Evolutionary conservation across 2,888 invertebrate species (phyloP).

Genomic region (Folsomia manolachei): DNA sequence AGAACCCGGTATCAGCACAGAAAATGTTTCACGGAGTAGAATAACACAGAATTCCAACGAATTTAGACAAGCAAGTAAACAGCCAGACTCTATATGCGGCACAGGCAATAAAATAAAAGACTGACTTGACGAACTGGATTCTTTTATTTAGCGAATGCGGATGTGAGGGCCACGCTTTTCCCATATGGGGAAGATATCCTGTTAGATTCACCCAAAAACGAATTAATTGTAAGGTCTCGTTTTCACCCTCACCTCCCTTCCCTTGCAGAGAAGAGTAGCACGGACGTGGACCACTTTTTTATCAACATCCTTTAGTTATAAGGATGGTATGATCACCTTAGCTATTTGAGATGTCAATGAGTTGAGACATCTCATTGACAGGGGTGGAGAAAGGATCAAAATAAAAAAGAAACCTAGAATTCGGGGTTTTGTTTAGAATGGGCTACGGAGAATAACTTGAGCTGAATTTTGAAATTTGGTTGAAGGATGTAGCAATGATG

Average conservation of each 20-base stretch:
- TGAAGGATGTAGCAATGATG: not conserved
- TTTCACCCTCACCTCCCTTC: not conserved
- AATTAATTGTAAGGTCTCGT: too few species aligned
- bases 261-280: too few species aligned
- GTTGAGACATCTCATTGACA: not conserved
- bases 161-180: too few species aligned
- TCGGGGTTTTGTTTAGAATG: not conserved
- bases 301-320: too few species aligned
- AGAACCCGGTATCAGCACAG: not conserved
- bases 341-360: too few species aligned
- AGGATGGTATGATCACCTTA: too few species aligned
- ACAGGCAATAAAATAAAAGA: too few species aligned
- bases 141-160: conserved; percentile 2
- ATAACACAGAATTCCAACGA: conserved; percentile 6
- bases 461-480: not conserved
- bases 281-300: too few species aligned
- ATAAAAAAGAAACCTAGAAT: not conserved
- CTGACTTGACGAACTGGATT: conserved; percentile 16
- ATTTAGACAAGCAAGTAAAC: too few species aligned
- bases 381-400: not conserved
- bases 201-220: not conserved
- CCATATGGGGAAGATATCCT: conserved; percentile 9
- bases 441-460: not conserved
- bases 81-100: not conserved
- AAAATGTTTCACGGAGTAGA: not conserved